A percentile compares a stretch with the other conserved stretches of the same genome.
phyloP scores from a whole-genome alignment of 2,797 vertebrate genomes.

The Alauda arvensis region DNA sequence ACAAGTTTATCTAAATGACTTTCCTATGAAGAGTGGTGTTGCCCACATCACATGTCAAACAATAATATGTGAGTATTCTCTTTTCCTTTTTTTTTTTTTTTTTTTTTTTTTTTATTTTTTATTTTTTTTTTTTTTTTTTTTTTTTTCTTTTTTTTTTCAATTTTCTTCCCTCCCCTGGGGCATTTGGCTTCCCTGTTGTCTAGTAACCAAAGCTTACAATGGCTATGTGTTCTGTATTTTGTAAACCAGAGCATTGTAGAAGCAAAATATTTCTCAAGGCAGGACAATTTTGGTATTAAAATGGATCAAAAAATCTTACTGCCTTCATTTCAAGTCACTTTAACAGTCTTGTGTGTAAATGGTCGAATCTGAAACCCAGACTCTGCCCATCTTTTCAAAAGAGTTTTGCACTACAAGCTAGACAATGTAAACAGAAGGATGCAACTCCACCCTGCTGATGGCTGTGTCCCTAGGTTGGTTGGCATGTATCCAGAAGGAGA shows the following conservation, averaged over 20 bases:
- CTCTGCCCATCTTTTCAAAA: not conserved
- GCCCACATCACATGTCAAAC: slow-evolving; percentile 85
- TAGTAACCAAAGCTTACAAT: not conserved
- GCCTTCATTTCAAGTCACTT: not conserved
- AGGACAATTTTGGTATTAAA: not conserved
- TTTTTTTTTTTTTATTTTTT: not conserved
- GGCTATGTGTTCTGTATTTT: not conserved
- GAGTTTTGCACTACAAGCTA: slow-evolving; percentile 6
- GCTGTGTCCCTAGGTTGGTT: not conserved
- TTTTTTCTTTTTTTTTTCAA: not conserved
- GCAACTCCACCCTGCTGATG: slow-evolving; percentile 54
- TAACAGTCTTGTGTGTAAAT: not conserved
- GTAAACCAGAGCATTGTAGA: not conserved
- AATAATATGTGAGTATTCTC: slow-evolving; percentile 82
- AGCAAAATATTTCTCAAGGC: not conserved
- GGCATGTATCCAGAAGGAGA: slow-evolving; percentile 26
- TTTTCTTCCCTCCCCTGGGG: no score
- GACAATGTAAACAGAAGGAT: slow-evolving; percentile 51
- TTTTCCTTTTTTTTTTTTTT: not conserved
- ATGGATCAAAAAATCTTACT: not conserved
- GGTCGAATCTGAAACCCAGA: not conserved
- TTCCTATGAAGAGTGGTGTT: slow-evolving; percentile 86
- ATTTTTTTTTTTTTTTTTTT: not conserved
- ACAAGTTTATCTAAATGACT: slow-evolving; percentile 86
- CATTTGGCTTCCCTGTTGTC: not conserved